Evolutionary conservation across 2,113 vertebrate species (phyloP).

Genomic region (Hypomesus transpacificus): DNA sequence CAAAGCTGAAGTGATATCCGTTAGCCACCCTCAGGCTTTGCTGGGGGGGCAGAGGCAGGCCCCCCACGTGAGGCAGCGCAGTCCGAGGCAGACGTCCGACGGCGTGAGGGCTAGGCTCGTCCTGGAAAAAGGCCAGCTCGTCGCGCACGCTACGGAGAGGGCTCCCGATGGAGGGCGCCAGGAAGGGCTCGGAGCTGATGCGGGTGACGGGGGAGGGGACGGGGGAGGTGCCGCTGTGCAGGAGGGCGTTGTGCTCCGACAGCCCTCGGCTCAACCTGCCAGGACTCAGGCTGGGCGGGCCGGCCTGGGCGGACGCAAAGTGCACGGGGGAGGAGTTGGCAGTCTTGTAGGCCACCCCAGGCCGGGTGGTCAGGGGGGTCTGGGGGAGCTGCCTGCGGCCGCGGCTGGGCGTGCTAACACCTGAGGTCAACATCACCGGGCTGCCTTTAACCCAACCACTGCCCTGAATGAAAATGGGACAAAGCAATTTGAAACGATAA

Average conservation of each 20-base stretch:
- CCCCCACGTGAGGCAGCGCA: conserved; percentile 74
- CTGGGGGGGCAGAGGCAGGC: conserved; percentile 80
- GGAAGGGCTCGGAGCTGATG: conserved; percentile 86
- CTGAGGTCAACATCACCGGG: conserved; percentile 82
- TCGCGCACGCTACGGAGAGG: conserved; percentile 68
- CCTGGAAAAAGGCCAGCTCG: conserved; percentile 84
- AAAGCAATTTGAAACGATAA: conserved; percentile 83
- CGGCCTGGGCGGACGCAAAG: conserved; percentile 70
- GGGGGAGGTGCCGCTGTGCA: conserved; percentile 70
- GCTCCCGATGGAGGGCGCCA: conserved; percentile 60
- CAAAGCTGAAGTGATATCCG: conserved; percentile 84
- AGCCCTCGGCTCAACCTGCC: conserved; percentile 83
- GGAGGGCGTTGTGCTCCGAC: conserved; percentile 86
- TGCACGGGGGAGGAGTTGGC: conserved; percentile 90
- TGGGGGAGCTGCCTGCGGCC: conserved; percentile 93
- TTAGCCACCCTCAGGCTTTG: conserved; percentile 83
- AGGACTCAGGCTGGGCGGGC: conserved; percentile 75
- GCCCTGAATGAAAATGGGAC: conserved; percentile 88
- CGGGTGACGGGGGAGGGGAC: conserved; percentile 73
- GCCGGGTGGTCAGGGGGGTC: conserved; percentile 87
- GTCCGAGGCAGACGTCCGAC: conserved; percentile 80
- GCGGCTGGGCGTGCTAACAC: conserved; percentile 85
- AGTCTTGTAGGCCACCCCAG: conserved; percentile 91
- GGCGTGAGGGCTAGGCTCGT: conserved; percentile 60
- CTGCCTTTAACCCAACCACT: conserved; percentile 89